Evolutionary conservation across 2,113 vertebrate genomes (phyloP), one percentile per base, ranked within the genome.

Genomic region (Peromyscus polionotus): DNA sequence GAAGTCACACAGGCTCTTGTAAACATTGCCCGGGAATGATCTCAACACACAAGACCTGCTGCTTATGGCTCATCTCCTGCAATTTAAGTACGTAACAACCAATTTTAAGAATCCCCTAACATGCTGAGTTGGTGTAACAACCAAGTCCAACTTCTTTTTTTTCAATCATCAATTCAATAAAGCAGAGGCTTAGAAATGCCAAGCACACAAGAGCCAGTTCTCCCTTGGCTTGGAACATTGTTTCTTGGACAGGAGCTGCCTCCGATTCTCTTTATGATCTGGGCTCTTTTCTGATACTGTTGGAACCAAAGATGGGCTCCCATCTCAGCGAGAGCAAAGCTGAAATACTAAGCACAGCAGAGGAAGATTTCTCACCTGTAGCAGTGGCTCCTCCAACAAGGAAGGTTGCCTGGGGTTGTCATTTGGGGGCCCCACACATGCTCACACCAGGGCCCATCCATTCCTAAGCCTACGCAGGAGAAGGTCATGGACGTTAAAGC

Each of bases 211-310:
- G 57, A 90, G 13, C 28, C 63, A 31, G 48, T 16, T 6, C 42
- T 92, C n/a, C 31, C 26, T 33, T 4, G 80, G 51, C 19, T 90
- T 51, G 26, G 1, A 33, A 7, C 90, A 83, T 93, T 88, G 36
- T 86, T 90, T 94, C 87, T 93, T 73, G 75, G 79, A 68, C 39
- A 93, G 67, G 70, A 88, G 36, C 57, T 54, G 54, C 87, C 76
- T 89, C 28, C 67, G 5, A 45, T 42, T 88, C 14, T 67, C 79
- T 80, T 22, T 10, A 0, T 1, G 24, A 67, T 36, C 22, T 51
- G 16, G 33, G 39, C 39, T 94, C 65, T 54, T 33, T 54, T 39
- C 8, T 20, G 42, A 36, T 36, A 68, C 19, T 24, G 85, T 33
- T 68, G 63, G 42, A 68, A 68, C 65, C 63, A 68, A 68, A n/a